Conservation (phyloP, 2,888 invertebrate species). For the Caenorhabditis sp. region DNA sequence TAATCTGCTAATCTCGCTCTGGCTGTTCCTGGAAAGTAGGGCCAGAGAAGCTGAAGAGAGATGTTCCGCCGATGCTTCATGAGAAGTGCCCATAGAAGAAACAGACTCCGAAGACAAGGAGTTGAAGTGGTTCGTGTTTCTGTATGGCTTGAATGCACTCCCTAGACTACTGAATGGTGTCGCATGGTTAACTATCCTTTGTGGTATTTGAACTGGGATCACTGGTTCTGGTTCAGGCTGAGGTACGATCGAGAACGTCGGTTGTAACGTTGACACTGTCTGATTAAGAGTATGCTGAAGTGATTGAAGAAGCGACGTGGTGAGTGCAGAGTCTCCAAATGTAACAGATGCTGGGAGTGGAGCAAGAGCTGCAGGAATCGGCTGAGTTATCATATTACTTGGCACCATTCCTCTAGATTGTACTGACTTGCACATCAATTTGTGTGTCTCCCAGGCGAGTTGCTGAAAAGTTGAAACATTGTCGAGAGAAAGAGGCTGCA, state of each 20-base stretch:
- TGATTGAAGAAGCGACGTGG: constrained; percentile 42
- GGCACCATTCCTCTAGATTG: constrained; percentile 51
- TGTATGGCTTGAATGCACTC: constrained; percentile 63
- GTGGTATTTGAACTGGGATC: constrained; percentile 16
- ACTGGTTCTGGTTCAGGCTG: constrained; percentile 32
- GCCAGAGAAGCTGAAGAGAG: constrained; percentile 45
- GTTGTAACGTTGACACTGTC: constrained; percentile 12
- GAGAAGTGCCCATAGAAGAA: constrained; percentile 41
- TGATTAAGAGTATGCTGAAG: constrained; percentile 37
- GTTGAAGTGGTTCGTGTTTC: constrained; percentile 45
- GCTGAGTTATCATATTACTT: constrained; percentile 44
- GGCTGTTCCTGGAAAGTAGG: constrained; percentile 33
- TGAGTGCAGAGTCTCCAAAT: constrained; percentile 43
- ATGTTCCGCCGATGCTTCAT: constrained; percentile 51
- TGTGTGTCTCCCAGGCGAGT: constrained; percentile 77
- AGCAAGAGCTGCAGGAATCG: constrained; percentile 19
- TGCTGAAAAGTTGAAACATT: constrained; percentile 68
- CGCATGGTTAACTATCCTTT: neutral
- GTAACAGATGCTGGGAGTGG: constrained; percentile 20
- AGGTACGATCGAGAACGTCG: constrained; percentile 45
- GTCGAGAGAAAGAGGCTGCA: neutral
- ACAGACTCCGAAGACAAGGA: constrained; percentile 55
- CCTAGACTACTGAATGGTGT: constrained; percentile 34
- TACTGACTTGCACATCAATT: constrained; percentile 71
- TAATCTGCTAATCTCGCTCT: constrained; percentile 39